A percentile compares a stretch with the other conserved stretches of the same genome.
Conservation (phyloP, 2,888 invertebrate species). For the Anarsia innoxiella region DNA sequence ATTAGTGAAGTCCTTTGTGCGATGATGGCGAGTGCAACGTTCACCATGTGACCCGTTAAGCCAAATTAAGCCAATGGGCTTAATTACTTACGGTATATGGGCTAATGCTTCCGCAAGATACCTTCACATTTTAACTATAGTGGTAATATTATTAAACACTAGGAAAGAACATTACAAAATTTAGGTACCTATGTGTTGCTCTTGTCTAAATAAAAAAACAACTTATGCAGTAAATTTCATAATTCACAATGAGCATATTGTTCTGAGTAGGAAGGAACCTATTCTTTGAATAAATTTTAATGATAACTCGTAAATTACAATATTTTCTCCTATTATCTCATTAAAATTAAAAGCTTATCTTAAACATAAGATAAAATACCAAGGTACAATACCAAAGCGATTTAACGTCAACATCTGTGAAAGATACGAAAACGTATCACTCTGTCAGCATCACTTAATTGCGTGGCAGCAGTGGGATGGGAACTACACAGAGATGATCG, state of each 20-base stretch:
- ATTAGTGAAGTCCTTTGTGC: conserved; percentile 36
- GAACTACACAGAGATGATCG: no score
- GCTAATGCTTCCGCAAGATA: conserved; percentile 23
- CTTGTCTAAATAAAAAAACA: background rate
- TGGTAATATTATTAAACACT: background rate
- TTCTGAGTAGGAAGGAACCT: no score
- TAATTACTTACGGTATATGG: conserved; percentile 30
- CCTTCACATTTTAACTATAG: background rate
- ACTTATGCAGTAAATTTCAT: no score
- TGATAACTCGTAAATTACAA: no score
- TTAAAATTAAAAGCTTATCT: no score
- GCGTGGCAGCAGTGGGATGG: background rate
- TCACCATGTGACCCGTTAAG: conserved; percentile 35
- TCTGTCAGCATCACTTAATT: background rate
- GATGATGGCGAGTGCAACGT: conserved; percentile 21
- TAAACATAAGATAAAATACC: no score
- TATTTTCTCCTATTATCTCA: no score
- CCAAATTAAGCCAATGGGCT: conserved; percentile 36
- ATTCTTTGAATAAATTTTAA: no score
- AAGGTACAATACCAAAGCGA: no score
- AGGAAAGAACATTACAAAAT: background rate
- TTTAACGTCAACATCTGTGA: background rate
- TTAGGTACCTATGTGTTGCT: background rate
- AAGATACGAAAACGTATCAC: background rate
- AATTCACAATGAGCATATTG: no score